Conservation (phyloP, 2,797 vertebrate genomes). For the Pipistrellus kuhlii region DNA sequence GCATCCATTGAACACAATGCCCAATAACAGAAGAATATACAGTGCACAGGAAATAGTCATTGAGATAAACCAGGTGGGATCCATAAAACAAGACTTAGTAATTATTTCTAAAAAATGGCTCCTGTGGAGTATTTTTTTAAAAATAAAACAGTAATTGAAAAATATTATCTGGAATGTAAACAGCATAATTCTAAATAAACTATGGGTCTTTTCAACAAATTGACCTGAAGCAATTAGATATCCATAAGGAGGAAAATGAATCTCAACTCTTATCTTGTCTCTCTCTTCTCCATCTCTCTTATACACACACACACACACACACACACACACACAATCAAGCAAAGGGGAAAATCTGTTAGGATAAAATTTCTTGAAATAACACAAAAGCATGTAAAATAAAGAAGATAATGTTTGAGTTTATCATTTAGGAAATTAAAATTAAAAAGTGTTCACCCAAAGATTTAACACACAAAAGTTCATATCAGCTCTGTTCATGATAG, state of each 20-base stretch:
- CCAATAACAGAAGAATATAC: not conserved
- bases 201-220: not conserved
- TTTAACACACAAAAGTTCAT: not conserved
- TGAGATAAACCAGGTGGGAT: not conserved
- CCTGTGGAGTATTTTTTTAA: not conserved
- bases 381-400: not conserved
- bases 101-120: not conserved
- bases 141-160: not conserved
- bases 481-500: not conserved
- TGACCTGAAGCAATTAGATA: not conserved
- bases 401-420: not conserved
- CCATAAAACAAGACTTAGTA: not conserved
- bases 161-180: conserved; percentile 1
- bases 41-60: not conserved
- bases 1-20: not conserved
- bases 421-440: conserved; percentile 1
- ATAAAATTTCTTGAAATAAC: not conserved
- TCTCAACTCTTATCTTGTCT: not conserved
- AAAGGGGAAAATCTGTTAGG: not conserved
- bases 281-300: not conserved
- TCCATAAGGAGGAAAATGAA: not conserved
- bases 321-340: not conserved
- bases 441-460: not conserved
- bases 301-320: not conserved
- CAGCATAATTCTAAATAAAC: not conserved